Conservation (phyloP, 2,113 vertebrate species). For the Eleginops maclovinus region DNA sequence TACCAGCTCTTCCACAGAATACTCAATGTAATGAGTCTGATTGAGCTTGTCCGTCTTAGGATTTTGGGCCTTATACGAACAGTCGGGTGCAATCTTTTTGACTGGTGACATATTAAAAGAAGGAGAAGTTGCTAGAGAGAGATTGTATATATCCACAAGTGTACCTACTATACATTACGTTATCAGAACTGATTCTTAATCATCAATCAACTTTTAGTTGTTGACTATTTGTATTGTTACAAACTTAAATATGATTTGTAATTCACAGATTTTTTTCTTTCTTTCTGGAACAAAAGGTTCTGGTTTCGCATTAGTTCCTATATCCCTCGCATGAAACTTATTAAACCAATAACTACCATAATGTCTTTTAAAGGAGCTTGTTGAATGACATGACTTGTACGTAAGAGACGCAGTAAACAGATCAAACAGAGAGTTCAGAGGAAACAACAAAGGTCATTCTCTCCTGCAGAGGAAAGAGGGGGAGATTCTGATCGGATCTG, state of each 20-base stretch:
- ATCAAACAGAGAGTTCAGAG: constrained; percentile 36
- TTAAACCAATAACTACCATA: not conserved
- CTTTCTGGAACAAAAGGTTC: not conserved
- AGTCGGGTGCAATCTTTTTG: not conserved
- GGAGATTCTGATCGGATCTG: constrained; percentile 52
- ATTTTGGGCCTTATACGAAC: too few relatives aligned
- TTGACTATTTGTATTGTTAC: too few relatives aligned
- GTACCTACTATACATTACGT: too few relatives aligned
- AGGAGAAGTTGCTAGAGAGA: not conserved
- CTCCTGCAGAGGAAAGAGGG: constrained; percentile 42
- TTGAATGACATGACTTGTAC: not conserved
- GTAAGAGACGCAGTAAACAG: not conserved
- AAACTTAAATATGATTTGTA: too few relatives aligned
- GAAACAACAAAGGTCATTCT: constrained; percentile 57
- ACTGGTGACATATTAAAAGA: not conserved
- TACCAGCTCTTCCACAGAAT: not conserved
- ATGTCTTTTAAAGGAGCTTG: not conserved
- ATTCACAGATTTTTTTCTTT: too few relatives aligned
- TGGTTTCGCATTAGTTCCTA: not conserved
- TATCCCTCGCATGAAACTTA: not conserved
- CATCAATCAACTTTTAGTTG: too few relatives aligned
- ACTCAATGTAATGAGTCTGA: not conserved
- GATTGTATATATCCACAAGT: not conserved
- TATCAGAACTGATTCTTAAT: too few relatives aligned
- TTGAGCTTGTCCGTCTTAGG: too few relatives aligned